phyloP scores from a whole-genome alignment of 92 coral and sea anemone species.

The Zoanthus sansibaricus region DNA sequence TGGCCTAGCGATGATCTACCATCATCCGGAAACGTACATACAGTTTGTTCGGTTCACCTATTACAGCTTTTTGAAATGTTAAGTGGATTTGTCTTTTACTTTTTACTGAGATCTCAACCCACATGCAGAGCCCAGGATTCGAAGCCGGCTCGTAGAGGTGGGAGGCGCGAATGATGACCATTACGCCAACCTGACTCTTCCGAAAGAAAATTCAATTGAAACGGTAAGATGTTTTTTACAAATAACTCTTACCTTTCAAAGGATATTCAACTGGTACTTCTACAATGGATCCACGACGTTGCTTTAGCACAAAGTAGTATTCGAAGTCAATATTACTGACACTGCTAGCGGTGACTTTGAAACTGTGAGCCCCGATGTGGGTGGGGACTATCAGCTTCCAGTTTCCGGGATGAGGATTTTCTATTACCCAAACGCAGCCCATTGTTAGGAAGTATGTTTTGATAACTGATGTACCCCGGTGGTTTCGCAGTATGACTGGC shows the following conservation, averaged over 20 bases:
- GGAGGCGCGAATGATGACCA: too few relatives aligned
- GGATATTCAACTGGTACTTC: slow-evolving; percentile 63
- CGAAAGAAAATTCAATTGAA: too few relatives aligned
- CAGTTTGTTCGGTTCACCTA: too few relatives aligned
- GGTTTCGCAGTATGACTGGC: slow-evolving; percentile 62
- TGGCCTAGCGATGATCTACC: too few relatives aligned
- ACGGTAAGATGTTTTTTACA: too few relatives aligned
- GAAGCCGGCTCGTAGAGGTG: too few relatives aligned
- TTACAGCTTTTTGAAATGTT: too few relatives aligned
- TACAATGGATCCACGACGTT: slow-evolving; percentile 30
- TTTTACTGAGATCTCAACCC: too few relatives aligned
- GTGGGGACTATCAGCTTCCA: slow-evolving; percentile 69
- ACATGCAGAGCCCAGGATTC: too few relatives aligned
- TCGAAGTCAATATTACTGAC: slow-evolving; percentile 72
- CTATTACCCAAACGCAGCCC: slow-evolving; percentile 62
- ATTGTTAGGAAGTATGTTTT: slow-evolving; percentile 50
- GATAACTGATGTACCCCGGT: slow-evolving; percentile 35
- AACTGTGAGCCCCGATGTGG: slow-evolving; percentile 69
- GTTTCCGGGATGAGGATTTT: slow-evolving; percentile 61
- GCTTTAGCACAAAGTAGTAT: slow-evolving; percentile 53
- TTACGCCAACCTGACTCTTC: too few relatives aligned
- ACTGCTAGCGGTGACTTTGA: slow-evolving; percentile 76
- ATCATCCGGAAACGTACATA: too few relatives aligned
- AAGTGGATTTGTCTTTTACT: too few relatives aligned
- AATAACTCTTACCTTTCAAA: slow-evolving; percentile 40